Base-by-base conservation (phyloP, 2,888 invertebrate genomes). In the Cephalotes varians region DNA sequence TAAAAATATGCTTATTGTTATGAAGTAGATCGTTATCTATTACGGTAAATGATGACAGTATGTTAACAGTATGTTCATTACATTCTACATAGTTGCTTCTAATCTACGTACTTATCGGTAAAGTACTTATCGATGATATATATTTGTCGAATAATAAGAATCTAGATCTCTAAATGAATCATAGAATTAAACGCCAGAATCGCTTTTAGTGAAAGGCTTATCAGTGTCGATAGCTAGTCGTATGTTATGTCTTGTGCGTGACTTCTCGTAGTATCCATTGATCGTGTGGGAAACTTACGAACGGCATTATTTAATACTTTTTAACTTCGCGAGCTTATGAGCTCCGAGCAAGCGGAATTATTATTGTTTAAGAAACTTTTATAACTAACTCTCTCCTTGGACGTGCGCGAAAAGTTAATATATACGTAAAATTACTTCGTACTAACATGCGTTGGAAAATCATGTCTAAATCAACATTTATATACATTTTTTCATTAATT, bases 311-410 rank as follows among this genome's bases (percentile, higher is more conserved):
- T 77, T 79, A 44, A 58, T 79, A 56, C 44, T 79, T 58, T 15
- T 54, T 56, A 67, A 67, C 67, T 54, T 65, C 7, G 25, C 37
- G 2, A 40, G 37, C 21, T 58, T 12, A 25, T 25, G 67, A 34
- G 15, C 47, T 56, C 44, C 12, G 34, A 44, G 10, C 51, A 21
- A 51, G 67, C 6, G 10, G 56, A 69, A 56, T 69, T 69, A 77
- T 77, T 69, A 56, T 77, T 77, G 56, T 69, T 69, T 56, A 25
- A 69, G 10, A 77, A 77, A 56, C 56, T 77, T 77, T 77, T 31
- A 40, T 3, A 54, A 31, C 44, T 37, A 1, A n/a, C 15, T 69
- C 40, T 21, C 40, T 25, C 25, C 69, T 56, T 56, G 44, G 9
- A 77, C 67, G 15, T 67, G 67, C 28, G 10, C 34, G 31, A 25